Evolutionary conservation across 2,888 invertebrate genomes (phyloP).

Genomic region (Boloria selene): DNA sequence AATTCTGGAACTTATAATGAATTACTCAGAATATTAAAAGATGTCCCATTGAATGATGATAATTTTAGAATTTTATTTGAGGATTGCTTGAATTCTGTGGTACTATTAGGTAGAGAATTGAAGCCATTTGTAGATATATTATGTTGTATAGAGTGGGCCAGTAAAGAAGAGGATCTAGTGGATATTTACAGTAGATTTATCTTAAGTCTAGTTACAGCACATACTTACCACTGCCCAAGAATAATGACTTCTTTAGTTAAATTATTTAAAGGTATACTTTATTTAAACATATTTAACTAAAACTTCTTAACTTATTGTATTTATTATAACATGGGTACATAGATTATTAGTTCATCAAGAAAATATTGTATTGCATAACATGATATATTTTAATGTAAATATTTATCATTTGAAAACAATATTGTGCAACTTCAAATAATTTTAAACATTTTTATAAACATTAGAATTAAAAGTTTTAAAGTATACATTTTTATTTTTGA

Average conservation of each 20-base stretch:
- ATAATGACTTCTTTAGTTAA: conserved; percentile 66
- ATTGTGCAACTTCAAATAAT: conserved; percentile 28
- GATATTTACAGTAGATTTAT: conserved; percentile 64
- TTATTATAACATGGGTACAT: too few species aligned
- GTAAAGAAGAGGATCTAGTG: conserved; percentile 58
- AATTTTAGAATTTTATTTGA: conserved; percentile 69
- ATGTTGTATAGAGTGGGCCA: conserved; percentile 67
- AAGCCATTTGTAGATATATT: conserved; percentile 67
- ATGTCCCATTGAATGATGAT: conserved; percentile 66
- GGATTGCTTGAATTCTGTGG: conserved; percentile 68
- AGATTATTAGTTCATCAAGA: too few species aligned
- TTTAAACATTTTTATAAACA: neutral
- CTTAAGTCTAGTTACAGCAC: conserved; percentile 69
- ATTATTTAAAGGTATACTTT: conserved; percentile 66
- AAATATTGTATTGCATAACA: too few species aligned
- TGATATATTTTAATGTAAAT: neutral
- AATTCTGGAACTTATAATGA: conserved; percentile 71
- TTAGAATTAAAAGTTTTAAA: too few species aligned
- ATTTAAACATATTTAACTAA: neutral
- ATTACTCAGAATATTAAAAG: conserved; percentile 70
- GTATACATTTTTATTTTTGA: too few species aligned
- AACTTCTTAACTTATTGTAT: too few species aligned
- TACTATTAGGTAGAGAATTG: conserved; percentile 64
- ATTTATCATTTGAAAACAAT: neutral
- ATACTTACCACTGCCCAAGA: conserved; percentile 69